phyloP scores from a whole-genome alignment of 2,888 invertebrate species.

The Ectobius pallidus region DNA sequence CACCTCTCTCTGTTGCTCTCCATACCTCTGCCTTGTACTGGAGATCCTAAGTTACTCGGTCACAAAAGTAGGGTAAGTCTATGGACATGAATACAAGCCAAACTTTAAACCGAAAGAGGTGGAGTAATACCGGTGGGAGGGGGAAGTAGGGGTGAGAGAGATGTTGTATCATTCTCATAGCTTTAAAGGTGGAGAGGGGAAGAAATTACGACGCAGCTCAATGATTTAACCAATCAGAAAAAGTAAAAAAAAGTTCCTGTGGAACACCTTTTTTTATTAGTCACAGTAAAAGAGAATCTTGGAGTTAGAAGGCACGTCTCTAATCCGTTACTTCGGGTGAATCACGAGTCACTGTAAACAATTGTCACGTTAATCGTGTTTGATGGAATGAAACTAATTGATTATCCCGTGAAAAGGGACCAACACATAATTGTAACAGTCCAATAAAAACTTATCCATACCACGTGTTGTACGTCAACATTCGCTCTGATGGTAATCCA shows the following conservation, averaged over 20 bases:
- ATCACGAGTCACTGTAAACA: neutral
- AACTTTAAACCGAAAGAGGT: constrained; percentile 13
- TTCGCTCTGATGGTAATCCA: too few species aligned
- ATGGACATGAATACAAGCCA: constrained; percentile 9
- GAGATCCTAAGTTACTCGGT: constrained; percentile 18
- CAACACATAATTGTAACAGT: too few species aligned
- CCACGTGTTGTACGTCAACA: too few species aligned
- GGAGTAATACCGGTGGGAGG: neutral
- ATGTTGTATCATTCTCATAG: neutral
- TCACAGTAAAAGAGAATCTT: neutral
- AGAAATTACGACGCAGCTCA: neutral
- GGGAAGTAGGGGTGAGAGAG: neutral
- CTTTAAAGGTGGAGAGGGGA: neutral
- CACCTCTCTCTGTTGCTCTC: constrained; percentile 8
- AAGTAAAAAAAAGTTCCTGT: neutral
- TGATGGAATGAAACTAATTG: too few species aligned
- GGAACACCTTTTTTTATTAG: neutral
- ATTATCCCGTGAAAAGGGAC: too few species aligned
- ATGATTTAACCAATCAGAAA: constrained; percentile 16
- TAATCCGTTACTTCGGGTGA: neutral
- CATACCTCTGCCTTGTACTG: neutral
- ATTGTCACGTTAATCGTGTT: neutral
- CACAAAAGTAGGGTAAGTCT: constrained; percentile 22
- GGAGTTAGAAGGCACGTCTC: neutral
- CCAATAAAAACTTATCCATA: too few species aligned